phyloP scores from a whole-genome alignment of 2,113 vertebrate species.

The Oncorhynchus gorbuscha region DNA sequence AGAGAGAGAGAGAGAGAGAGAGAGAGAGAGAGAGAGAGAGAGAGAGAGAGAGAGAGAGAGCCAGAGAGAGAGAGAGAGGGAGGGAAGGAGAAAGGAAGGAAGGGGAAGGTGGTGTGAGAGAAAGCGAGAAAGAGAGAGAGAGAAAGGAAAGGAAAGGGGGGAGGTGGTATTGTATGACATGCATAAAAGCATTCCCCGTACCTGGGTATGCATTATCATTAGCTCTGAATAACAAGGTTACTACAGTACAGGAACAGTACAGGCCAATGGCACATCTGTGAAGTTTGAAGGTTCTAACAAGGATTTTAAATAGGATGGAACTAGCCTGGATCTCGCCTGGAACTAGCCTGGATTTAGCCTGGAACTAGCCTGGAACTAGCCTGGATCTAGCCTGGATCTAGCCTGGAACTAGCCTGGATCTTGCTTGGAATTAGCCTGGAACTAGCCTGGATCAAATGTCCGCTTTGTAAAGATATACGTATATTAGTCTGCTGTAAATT shows the following conservation, averaged over 20 bases:
- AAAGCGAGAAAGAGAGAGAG: conserved; percentile 31
- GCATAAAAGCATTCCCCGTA: neutral
- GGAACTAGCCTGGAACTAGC: no score
- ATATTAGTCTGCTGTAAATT: conserved; percentile 34
- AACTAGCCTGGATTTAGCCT: no score
- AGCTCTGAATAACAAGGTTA: conserved; percentile 16
- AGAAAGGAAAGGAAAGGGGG: conserved; percentile 67
- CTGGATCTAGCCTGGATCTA: no score
- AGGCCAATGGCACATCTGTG: conserved; percentile 27
- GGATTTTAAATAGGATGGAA: neutral
- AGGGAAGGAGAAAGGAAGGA: accelerated
- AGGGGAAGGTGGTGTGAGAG: no score
- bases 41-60: no score
- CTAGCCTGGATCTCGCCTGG: neutral
- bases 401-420: no score
- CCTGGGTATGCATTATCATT: neutral
- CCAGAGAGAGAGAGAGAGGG: no score
- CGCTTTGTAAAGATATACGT: neutral
- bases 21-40: no score
- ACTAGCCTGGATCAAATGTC: neutral
- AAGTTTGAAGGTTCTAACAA: conserved; percentile 34
- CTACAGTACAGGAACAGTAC: neutral
- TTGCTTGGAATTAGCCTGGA: no score
- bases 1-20: no score
- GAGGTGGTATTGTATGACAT: neutral